A percentile compares a stretch with the other conserved stretches of the same genome.
Evolutionary conservation across 1,140 invertebrate genomes (phyloP).

Genomic region (Watersipora subatra): DNA sequence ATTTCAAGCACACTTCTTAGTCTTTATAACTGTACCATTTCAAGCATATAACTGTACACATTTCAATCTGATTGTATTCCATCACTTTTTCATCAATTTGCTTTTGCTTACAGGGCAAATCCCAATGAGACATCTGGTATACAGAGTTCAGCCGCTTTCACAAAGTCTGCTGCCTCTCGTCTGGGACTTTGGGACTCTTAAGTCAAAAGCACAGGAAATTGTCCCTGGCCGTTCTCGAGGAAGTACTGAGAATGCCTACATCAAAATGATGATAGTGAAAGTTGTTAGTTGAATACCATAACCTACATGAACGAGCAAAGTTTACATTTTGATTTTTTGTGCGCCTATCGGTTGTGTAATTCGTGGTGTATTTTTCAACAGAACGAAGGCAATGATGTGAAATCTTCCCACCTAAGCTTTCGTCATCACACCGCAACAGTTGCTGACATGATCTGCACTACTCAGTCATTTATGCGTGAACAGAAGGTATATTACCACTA

Average conservation of each 20-base stretch:
- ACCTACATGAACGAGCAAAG: neutral
- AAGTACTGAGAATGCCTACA: neutral
- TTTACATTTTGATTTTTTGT: neutral
- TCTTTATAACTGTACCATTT: no score
- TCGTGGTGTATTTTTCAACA: neutral
- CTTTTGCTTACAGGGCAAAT: constrained; percentile 17
- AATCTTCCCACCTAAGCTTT: neutral
- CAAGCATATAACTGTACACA: no score
- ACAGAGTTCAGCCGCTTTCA: constrained; percentile 27
- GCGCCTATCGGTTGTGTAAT: neutral
- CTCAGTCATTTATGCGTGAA: constrained; percentile 29
- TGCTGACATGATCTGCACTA: constrained; percentile 18
- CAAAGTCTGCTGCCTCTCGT: constrained; percentile 28
- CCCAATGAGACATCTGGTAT: constrained; percentile 31
- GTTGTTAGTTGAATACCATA: constrained; percentile 12
- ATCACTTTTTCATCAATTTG: neutral
- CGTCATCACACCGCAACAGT: constrained; percentile 2
- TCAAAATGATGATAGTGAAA: neutral
- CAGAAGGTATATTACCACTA: constrained; percentile 23
- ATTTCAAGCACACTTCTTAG: neutral
- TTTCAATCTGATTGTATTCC: no score
- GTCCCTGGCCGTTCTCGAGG: constrained; percentile 1
- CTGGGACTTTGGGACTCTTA: constrained; percentile 33
- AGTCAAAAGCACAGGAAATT: constrained; percentile 16
- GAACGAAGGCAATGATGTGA: constrained; percentile 8